A percentile compares a stretch with the other conserved stretches of the same genome.
Conservation (phyloP, 2,888 invertebrate species). For the Dione vanillae region DNA sequence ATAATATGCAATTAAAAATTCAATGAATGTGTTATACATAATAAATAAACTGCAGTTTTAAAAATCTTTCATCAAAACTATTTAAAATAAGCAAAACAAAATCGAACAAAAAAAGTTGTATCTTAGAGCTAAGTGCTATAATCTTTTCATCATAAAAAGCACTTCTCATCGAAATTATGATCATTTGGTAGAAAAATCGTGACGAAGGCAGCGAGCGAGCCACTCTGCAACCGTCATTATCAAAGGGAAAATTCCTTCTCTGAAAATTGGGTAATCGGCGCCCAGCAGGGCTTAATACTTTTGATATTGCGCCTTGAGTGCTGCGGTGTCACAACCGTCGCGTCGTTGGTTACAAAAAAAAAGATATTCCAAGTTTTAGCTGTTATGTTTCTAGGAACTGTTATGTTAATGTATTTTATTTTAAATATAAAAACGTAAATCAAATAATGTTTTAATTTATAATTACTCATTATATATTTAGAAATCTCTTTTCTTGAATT, state of each 20-base stretch:
- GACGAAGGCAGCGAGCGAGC: constrained; percentile 30
- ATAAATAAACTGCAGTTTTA: not conserved
- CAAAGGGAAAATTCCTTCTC: constrained; percentile 54
- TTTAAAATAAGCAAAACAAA: not conserved
- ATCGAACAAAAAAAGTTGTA: constrained; percentile 8
- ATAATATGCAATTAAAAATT: no score
- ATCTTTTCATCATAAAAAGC: constrained; percentile 50
- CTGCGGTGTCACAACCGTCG: constrained; percentile 34
- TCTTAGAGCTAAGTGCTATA: constrained; percentile 12
- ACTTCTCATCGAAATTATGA: constrained; percentile 62
- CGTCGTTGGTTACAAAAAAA: not conserved
- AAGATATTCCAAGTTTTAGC: not conserved
- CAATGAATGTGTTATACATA: no score
- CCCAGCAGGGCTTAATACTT: constrained; percentile 64
- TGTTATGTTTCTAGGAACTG: not conserved
- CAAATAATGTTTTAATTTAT: no score
- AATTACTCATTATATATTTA: no score
- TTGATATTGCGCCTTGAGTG: constrained; percentile 50
- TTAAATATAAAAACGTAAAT: no score
- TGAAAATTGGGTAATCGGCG: constrained; percentile 73
- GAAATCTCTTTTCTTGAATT: no score
- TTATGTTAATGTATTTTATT: not conserved
- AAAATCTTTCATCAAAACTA: not conserved
- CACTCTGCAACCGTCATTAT: constrained; percentile 36
- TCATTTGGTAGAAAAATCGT: constrained; percentile 59